phyloP scores from a whole-genome alignment of 2,113 vertebrate species.

The Gavia stellata region DNA sequence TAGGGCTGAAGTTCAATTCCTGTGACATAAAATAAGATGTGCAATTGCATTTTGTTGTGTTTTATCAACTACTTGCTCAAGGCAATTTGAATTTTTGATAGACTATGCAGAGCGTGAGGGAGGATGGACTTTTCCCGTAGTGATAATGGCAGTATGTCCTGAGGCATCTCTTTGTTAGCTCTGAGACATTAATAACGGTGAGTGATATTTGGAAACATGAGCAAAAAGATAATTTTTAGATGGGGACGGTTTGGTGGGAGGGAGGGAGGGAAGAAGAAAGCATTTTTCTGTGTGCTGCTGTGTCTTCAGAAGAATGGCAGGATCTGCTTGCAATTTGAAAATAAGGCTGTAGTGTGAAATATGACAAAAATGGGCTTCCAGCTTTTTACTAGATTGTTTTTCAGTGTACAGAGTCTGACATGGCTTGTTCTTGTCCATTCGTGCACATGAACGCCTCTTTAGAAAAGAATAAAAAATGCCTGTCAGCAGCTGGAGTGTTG shows the following conservation, averaged over 20 bases:
- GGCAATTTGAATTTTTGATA: neutral
- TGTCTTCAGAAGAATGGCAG: neutral
- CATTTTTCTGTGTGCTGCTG: neutral
- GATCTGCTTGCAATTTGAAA: accelerated
- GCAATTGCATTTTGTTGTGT: neutral
- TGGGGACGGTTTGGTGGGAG: neutral
- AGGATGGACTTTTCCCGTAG: neutral
- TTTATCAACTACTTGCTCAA: neutral
- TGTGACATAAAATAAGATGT: neutral
- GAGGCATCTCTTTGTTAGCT: neutral
- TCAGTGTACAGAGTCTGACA: neutral
- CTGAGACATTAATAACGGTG: neutral
- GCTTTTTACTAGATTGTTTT: neutral
- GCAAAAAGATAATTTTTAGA: neutral
- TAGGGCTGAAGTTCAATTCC: neutral
- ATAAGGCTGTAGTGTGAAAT: neutral
- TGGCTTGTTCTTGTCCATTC: neutral
- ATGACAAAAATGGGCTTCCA: neutral
- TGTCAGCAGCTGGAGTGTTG: neutral
- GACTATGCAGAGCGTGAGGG: neutral
- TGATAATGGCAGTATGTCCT: neutral
- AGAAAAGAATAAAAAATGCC: neutral
- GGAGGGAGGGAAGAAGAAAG: neutral
- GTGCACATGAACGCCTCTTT: neutral
- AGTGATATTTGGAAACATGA: neutral